Evolutionary conservation across 2,888 invertebrate species (phyloP), one percentile per base, ranked within the genome.

Genomic region (Pseudeuparius sepicola): DNA sequence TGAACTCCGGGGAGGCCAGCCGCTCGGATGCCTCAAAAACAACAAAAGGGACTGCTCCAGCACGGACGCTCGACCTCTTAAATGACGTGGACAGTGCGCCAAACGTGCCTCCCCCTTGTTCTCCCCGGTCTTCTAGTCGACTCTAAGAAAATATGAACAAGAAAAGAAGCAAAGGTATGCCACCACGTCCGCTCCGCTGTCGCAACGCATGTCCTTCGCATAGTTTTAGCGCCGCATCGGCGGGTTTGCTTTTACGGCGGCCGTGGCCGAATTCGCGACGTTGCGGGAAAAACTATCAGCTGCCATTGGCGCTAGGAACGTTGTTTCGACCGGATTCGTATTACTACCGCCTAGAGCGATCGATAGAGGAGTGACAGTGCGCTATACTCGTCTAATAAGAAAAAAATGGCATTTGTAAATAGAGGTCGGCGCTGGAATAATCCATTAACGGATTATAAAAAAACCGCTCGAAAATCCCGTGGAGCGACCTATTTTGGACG

Each of bases 281-380:
- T n/a, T n/a, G n/a, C n/a, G n/a, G n/a, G n/a, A n/a, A n/a, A n/a
- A n/a, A n/a, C n/a, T n/a, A n/a, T n/a, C n/a, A n/a, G n/a, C n/a
- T n/a, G n/a, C n/a, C n/a, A n/a, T n/a, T n/a, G n/a, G n/a, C n/a
- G n/a, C n/a, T n/a, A n/a, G n/a, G n/a, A n/a, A n/a, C n/a, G n/a
- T n/a, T n/a, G n/a, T n/a, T n/a, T n/a, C n/a, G n/a, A n/a, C 20
- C 20, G n/a, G 6, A 7, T 20, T 20, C 23, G 23, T 29, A 32
- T 32, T 35, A 28, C 35, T 35, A 27, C 41, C 38, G 41, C 41
- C 41, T 41, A 24, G 36, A 24, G 26, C 27, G 31, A 43, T 43
- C 43, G 39, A 43, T 43, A 39, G 37, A 32, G 43, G 40, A 36
- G 37, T 39, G 41, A 37, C 43, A 43, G 41, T 35, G 43, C 39